Percentiles rank a stretch among this genome's conserved stretches.
Evolutionary conservation across 2,113 vertebrate species (phyloP).

Genomic region (Elgaria multicarinata): DNA sequence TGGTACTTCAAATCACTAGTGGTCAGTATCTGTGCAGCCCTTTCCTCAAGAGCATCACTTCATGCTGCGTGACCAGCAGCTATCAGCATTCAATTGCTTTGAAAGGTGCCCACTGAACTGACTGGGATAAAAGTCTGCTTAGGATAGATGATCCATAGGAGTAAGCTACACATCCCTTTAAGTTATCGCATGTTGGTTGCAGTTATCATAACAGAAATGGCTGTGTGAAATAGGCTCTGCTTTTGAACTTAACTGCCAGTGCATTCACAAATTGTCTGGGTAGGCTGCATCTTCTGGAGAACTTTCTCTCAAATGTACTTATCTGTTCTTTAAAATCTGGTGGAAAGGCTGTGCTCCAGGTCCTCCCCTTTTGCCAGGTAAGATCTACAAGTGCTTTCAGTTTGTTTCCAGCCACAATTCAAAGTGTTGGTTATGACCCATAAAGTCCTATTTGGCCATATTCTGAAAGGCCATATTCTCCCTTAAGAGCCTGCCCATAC

Average conservation of each 20-base stretch:
- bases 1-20: neutral
- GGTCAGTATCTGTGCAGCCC: rapidly evolving
- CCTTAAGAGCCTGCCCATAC: too few species aligned
- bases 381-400: neutral
- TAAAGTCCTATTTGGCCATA: too few species aligned
- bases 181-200: neutral
- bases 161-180: neutral
- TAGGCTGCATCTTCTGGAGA: neutral
- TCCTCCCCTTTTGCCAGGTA: neutral
- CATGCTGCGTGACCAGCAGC: neutral
- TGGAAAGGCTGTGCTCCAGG: too few species aligned
- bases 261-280: neutral
- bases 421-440: too few species aligned
- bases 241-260: neutral
- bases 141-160: neutral
- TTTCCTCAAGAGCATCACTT: neutral
- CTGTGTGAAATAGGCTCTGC: neutral
- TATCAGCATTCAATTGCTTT: neutral
- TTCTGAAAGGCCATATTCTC: too few species aligned
- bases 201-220: neutral
- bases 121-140: neutral
- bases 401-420: too few species aligned
- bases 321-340: neutral
- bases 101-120: neutral
- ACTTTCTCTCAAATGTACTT: neutral